Evolutionary conservation across 1,140 invertebrate genomes (phyloP).

Genomic region (Ridgeia piscesae): DNA sequence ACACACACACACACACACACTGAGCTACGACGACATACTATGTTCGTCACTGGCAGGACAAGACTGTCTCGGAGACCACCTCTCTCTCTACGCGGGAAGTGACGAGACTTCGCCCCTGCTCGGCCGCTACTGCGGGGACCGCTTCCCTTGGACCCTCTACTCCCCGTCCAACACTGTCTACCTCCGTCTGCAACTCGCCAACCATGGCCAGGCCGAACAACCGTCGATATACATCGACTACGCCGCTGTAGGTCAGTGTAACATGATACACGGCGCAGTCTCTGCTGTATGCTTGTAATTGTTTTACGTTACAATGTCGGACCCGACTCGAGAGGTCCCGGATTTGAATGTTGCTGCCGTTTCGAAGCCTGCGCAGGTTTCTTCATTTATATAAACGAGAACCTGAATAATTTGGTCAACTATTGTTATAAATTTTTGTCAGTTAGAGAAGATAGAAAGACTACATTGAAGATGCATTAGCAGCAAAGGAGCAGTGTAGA

Average conservation of each 20-base stretch:
- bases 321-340: too few species aligned
- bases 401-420: too few species aligned
- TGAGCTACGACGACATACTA: not conserved
- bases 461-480: too few species aligned
- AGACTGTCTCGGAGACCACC: not conserved
- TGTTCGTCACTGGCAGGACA: not conserved
- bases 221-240: not conserved
- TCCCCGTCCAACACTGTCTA: not conserved
- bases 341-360: too few species aligned
- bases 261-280: not conserved
- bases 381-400: too few species aligned
- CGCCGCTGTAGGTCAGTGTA: not conserved
- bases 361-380: too few species aligned
- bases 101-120: not conserved
- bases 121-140: not conserved
- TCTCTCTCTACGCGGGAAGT: not conserved
- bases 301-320: too few species aligned
- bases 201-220: not conserved
- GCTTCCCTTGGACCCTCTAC: conserved; percentile 1
- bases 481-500: too few species aligned
- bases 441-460: too few species aligned
- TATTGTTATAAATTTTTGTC: too few species aligned
- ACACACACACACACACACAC: not conserved
- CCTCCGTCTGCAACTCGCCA: not conserved
- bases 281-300: not conserved